phyloP scores from a whole-genome alignment of 1,140 invertebrate species.

The Papilio glaucus region DNA sequence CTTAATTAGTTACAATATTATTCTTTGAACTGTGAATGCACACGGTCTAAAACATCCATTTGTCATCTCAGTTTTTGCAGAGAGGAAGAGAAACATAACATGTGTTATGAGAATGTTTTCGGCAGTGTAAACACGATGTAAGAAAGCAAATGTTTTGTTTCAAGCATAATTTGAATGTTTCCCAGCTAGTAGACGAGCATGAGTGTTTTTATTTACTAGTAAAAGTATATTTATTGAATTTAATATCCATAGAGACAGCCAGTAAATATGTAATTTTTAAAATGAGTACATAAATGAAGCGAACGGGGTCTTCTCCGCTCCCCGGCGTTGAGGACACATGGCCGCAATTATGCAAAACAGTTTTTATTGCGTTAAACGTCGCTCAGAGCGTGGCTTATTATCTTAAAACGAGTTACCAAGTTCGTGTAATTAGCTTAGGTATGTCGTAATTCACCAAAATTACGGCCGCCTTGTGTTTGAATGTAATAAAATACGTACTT shows the following conservation, averaged over 20 bases:
- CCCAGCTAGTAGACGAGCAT: too few species aligned
- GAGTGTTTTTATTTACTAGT: not conserved
- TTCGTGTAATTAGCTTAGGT: conserved; percentile 10
- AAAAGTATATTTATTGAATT: not conserved
- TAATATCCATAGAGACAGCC: not conserved
- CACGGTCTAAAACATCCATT: too few species aligned
- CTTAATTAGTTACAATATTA: too few species aligned
- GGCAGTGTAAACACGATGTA: too few species aligned
- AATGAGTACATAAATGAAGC: not conserved
- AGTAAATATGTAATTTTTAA: not conserved
- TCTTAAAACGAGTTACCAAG: conserved; percentile 19
- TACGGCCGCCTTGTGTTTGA: not conserved
- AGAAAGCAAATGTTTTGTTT: too few species aligned
- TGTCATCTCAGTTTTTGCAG: too few species aligned
- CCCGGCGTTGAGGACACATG: not conserved
- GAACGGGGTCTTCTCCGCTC: not conserved
- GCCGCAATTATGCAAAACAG: conserved; percentile 23
- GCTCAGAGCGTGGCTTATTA: conserved; percentile 6
- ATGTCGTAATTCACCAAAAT: conserved; percentile 7
- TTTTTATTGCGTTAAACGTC: conserved; percentile 18
- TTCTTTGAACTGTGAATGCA: too few species aligned
- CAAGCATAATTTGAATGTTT: too few species aligned
- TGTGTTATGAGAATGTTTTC: too few species aligned
- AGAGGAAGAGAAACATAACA: too few species aligned
- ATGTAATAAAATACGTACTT: not conserved